phyloP scores from a whole-genome alignment of 1,140 invertebrate genomes.

The Drosophila bipectinata region DNA sequence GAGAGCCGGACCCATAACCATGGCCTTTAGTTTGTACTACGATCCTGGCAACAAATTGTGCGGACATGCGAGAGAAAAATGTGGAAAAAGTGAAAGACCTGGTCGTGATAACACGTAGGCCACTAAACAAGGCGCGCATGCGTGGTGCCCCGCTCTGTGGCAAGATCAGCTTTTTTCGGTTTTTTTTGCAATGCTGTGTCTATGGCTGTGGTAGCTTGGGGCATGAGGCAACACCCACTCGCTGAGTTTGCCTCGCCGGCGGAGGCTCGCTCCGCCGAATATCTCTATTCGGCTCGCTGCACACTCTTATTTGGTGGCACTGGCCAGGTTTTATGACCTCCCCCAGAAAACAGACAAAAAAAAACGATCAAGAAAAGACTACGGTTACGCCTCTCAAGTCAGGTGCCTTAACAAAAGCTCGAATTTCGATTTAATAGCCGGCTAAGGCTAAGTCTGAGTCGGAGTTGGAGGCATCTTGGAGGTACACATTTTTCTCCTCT shows the following conservation, averaged over 20 bases:
- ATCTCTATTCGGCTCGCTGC: conserved; percentile 33
- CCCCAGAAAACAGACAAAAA: conserved; percentile 38
- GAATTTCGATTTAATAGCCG: conserved; percentile 54
- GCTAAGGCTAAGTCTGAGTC: conserved; percentile 35
- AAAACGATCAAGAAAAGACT: conserved; percentile 31
- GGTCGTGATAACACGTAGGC: conserved; percentile 79
- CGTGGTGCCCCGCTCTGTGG: conserved; percentile 52
- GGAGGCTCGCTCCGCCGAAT: too few species aligned
- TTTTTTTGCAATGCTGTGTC: conserved; percentile 20
- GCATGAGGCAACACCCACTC: conserved; percentile 68
- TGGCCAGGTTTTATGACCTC: conserved; percentile 74
- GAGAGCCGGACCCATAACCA: background rate
- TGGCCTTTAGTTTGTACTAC: too few species aligned
- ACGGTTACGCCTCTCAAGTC: conserved; percentile 66
- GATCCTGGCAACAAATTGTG: conserved; percentile 36
- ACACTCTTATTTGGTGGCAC: conserved; percentile 69
- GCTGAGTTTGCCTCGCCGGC: conserved; percentile 21
- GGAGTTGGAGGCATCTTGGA: conserved; percentile 35
- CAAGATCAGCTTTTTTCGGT: conserved; percentile 28
- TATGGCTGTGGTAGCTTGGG: conserved; percentile 19
- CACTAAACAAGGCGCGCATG: conserved; percentile 63
- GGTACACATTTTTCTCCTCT: conserved; percentile 42
- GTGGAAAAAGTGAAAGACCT: conserved; percentile 54
- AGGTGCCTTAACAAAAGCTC: conserved; percentile 73
- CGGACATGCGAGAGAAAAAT: conserved; percentile 43